Base-by-base conservation (phyloP, 2,113 vertebrate species). In the Thomomys bottae region DNA sequence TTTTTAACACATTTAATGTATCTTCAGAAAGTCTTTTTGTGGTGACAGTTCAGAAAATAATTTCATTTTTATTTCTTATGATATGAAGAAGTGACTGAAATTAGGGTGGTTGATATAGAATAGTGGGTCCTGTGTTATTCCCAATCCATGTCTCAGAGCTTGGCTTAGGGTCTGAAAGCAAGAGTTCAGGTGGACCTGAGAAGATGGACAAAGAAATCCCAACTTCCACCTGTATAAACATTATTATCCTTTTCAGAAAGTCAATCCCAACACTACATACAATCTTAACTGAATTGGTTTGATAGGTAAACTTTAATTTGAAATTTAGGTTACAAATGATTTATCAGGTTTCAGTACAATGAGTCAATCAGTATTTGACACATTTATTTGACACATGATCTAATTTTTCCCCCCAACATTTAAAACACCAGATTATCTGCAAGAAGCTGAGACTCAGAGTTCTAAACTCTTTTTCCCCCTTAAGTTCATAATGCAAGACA, bases 261-360 rank as follows among this genome's bases (percentile, higher is more conserved):
- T 83, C 78, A 89, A 30, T 84, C 81, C 5, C 8, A 86, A 57
- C 36, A 36, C 76, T 14, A n/a, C 3, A 6, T 57, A 87, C 84
- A 90, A 89, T 64, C 12, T 12, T 10, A 94, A 26, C 80, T 87
- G 30, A 38, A 88, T 82, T 40, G 78, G 67, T 88, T 91, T 91
- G 40, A 28, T 45, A 78, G 0, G 2, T 87, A 89, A 92, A 84
- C 23, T 38, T 68, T 90, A 79, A 94, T 92, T 40, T 89, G 78
- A 64, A 87, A 92, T 91, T 91, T 90, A 91, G 59, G 36, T 76
- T 87, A 79, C 91, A 87, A 84, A 77, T 96, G 96, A 93, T 88
- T 92, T 26, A 94, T 88, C 79, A 21, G 28, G 4, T 81, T 70
- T 89, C 66, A 67, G 85, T 90, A 40, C 32, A 83, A 26, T 61